Conservation (phyloP, 2,113 vertebrate species). For the Orthonyx spaldingii region DNA sequence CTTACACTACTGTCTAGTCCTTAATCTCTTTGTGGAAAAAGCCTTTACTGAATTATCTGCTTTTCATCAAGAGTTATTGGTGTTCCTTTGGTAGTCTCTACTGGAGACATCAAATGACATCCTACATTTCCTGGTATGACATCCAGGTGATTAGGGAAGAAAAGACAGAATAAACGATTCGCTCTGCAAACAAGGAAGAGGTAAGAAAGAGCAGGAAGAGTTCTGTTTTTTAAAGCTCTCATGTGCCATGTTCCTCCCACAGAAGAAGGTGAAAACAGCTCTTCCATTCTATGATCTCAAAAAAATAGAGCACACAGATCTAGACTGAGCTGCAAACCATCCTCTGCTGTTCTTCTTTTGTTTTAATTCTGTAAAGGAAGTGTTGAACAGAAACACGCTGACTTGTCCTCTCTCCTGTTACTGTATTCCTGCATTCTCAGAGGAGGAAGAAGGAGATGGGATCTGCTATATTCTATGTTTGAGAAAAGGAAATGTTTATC, state of each 20-base stretch:
- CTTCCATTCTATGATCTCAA: neutral
- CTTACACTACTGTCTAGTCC: neutral
- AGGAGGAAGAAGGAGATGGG: neutral
- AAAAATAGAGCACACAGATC: neutral
- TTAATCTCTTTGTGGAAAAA: neutral
- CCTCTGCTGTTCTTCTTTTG: neutral
- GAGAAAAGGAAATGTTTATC: neutral
- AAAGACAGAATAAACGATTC: neutral
- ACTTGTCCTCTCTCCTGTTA: neutral
- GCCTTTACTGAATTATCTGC: neutral
- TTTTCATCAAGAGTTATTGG: rapidly evolving
- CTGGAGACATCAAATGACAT: neutral
- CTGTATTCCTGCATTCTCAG: neutral
- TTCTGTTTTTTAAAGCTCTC: neutral
- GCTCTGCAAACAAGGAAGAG: neutral
- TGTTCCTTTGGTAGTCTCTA: neutral
- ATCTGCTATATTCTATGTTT: neutral
- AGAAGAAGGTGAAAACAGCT: neutral
- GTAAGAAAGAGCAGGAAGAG: neutral
- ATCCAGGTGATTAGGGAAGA: neutral
- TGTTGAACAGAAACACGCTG: neutral
- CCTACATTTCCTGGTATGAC: neutral
- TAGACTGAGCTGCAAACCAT: neutral
- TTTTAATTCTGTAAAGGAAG: neutral
- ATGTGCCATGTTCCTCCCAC: neutral